Base-by-base conservation (phyloP, 2,888 invertebrate genomes). In the Encarsia formosa region DNA sequence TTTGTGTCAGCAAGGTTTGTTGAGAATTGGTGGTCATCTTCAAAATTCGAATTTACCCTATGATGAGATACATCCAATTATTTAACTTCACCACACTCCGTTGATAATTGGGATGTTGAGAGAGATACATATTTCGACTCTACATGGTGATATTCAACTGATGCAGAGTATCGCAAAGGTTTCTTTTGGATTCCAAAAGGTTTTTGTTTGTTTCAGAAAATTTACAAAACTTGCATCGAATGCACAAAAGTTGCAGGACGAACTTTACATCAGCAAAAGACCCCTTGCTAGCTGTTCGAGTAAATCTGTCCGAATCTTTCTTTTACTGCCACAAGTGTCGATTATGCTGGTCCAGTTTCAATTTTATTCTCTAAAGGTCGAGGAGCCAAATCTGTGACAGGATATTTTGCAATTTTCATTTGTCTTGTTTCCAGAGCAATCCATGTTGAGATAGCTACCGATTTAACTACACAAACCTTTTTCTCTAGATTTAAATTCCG, bases 351-450 rank as follows among this genome's bases (percentile, higher is more conserved):
- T 6, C 61, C 62, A 1, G 41, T 62, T n/a, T 15, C 35, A 4
- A 47, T 60, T 2, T 26, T 54, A 0, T 47, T 54, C 9, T 54
- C 50, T 15, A 47, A 49, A 20, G 56, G 64, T 37, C 38, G 63
- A 29, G 58, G 59, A 2, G 32, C 49, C 1, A 52, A 56, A 38
- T 40, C 51, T 0, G 31, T 44, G 8, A 65, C 65, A 47, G 52
- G 42, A 3, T 67, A 64, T 37, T 37, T 66, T 5, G 59, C 58
- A 0, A 2, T 63, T 13, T 66, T 64, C 37, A 54, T 66, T 1
- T 66, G 65, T 34, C 42, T 66, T 2, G 20, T 57, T 1, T 60
- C 57, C 2, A 56, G 60, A 22, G 65, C 65, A 0, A 41, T 63
- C 0, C 60, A 64, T 46, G 23, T 63, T 5, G 63, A 64, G 20